These are phyloP conservation scores for Poecile atricapillus DNA, from an alignment of 2,113 vertebrate species.

Conservation along the genomic window DNA sequence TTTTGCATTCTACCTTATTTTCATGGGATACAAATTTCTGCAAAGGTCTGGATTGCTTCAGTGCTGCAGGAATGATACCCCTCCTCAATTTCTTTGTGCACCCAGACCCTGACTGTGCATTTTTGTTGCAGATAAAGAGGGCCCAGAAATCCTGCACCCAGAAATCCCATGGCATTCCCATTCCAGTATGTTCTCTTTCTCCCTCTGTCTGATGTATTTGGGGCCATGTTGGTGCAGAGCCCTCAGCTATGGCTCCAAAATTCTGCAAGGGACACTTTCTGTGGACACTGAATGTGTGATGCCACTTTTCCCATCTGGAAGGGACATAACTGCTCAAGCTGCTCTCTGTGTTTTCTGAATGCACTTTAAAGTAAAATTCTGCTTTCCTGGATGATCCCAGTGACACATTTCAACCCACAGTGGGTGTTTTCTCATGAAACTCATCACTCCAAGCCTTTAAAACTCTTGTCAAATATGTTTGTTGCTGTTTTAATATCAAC, in stretches of 20 bases:
- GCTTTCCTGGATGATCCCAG: background rate
- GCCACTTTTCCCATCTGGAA: background rate
- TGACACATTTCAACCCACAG: background rate
- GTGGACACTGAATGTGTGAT: background rate
- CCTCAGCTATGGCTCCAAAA: background rate
- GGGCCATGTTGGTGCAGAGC: background rate
- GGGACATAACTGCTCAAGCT: background rate
- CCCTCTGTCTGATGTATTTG: background rate
- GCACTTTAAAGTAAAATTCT: background rate
- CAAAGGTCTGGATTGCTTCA: background rate
- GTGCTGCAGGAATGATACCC: background rate
- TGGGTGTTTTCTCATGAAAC: background rate
- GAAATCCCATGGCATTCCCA: accelerated
- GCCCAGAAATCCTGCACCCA: background rate
- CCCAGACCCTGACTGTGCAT: background rate
- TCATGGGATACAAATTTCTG: background rate
- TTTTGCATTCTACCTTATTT: background rate
- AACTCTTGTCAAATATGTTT: background rate
- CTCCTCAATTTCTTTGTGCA: background rate
- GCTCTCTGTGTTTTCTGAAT: background rate
- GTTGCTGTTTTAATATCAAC: background rate
- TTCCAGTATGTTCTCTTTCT: background rate
- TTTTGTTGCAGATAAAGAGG: background rate
- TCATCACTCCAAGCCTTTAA: background rate
- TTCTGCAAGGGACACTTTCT: background rate